Percentiles rank a stretch among this genome's conserved stretches.
These are phyloP conservation scores for Aromia moschata DNA, from an alignment of 2,888 invertebrate genomes.

Conservation along the genomic window DNA sequence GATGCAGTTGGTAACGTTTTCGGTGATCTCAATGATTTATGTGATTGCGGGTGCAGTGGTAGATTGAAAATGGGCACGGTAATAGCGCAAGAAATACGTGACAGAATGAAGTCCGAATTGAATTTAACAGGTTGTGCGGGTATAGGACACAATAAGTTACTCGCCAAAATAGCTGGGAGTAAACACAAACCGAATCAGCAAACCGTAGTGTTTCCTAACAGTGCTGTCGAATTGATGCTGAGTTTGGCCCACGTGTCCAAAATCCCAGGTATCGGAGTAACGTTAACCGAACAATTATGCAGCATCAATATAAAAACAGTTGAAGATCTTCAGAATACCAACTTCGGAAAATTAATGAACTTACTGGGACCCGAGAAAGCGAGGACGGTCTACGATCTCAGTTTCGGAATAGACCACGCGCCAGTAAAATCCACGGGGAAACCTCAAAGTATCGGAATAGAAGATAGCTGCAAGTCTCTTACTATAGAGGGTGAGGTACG, in stretches of 20 bases:
- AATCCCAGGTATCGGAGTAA: slow-evolving; percentile 81
- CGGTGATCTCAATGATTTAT: slow-evolving; percentile 66
- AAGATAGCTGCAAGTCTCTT: slow-evolving; percentile 80
- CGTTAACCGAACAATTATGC: slow-evolving; percentile 72
- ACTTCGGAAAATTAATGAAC: slow-evolving; percentile 63
- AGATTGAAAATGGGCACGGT: slow-evolving; percentile 76
- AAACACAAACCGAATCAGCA: slow-evolving; percentile 85
- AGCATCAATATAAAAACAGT: slow-evolving; percentile 74
- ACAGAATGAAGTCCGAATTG: slow-evolving; percentile 73
- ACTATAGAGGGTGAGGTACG: slow-evolving; percentile 78
- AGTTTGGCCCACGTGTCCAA: slow-evolving; percentile 70
- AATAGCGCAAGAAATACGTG: slow-evolving; percentile 80
- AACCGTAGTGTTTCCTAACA: slow-evolving; percentile 78
- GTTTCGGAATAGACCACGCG: slow-evolving; percentile 78
- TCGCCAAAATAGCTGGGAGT: slow-evolving; percentile 80
- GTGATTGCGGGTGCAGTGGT: slow-evolving; percentile 78
- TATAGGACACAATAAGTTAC: slow-evolving; percentile 82
- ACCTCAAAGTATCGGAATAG: slow-evolving; percentile 82
- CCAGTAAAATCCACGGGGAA: slow-evolving; percentile 78
- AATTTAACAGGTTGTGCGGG: slow-evolving; percentile 85
- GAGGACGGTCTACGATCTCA: slow-evolving; percentile 73
- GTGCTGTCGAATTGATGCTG: slow-evolving; percentile 72
- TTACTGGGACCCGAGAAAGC: slow-evolving; percentile 76
- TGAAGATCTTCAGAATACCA: slow-evolving; percentile 72
- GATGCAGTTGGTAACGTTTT: slow-evolving; percentile 67